phyloP scores from a whole-genome alignment of 2,797 vertebrate genomes.

The Hoplostethus atlanticus region DNA sequence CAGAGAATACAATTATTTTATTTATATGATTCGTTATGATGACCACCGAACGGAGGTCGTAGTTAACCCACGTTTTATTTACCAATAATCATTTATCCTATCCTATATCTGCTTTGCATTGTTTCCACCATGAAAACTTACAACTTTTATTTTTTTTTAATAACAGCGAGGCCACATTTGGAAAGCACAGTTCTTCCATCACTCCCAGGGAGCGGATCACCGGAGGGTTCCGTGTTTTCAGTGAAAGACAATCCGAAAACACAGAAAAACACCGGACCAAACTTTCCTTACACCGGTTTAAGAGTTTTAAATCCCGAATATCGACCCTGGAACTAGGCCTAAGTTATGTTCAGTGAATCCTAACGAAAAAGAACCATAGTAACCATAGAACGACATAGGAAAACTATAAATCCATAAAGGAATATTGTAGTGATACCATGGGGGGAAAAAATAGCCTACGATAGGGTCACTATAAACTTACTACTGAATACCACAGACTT shows the following conservation, averaged over 20 bases:
- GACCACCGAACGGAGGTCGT: too few relatives aligned
- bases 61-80: too few relatives aligned
- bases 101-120: too few relatives aligned
- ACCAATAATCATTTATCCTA: too few relatives aligned
- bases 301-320: conserved; percentile 78
- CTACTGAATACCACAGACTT: too few relatives aligned
- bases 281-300: conserved; percentile 67
- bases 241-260: conserved; percentile 54
- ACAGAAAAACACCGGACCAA: conserved; percentile 60
- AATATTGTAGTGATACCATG: conserved; percentile 13
- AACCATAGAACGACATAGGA: too few relatives aligned
- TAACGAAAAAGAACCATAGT: too few relatives aligned
- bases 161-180: conserved; percentile 67
- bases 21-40: too few relatives aligned
- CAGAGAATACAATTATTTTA: too few relatives aligned
- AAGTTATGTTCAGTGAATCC: background rate
- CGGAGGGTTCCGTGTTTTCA: conserved; percentile 55
- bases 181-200: conserved; percentile 64
- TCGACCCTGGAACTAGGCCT: conserved; percentile 84
- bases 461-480: background rate
- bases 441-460: background rate
- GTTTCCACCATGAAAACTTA: too few relatives aligned
- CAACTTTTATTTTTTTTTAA: conserved; percentile 5
- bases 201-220: conserved; percentile 37
- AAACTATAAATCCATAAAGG: background rate